Evolutionary conservation across 2,113 vertebrate species (phyloP).

Genomic region (Camelus bactrianus): DNA sequence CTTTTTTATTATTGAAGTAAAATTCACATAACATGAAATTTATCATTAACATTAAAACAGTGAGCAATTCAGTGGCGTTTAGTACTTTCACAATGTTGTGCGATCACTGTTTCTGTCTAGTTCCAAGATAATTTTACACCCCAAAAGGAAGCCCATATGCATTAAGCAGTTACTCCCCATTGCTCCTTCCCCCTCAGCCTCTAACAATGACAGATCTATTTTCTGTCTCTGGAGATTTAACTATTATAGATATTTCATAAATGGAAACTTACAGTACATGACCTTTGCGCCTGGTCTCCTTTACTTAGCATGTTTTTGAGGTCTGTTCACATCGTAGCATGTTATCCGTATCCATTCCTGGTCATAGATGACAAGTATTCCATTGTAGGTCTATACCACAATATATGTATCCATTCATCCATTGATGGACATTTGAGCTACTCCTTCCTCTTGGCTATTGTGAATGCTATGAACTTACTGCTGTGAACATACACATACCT

Average conservation of each 20-base stretch:
- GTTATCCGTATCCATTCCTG: neutral
- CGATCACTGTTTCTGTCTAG: neutral
- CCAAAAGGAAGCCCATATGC: neutral
- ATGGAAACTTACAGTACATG: neutral
- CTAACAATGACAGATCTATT: neutral
- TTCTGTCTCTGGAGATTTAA: neutral
- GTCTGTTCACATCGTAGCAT: neutral
- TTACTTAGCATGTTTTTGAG: neutral
- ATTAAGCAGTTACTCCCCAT: neutral
- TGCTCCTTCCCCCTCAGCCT: neutral
- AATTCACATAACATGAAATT: neutral
- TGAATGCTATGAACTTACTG: neutral
- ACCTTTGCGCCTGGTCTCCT: neutral
- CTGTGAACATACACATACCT: neutral
- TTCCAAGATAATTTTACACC: neutral
- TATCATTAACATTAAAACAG: neutral
- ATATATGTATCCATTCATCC: neutral
- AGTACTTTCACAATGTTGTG: neutral
- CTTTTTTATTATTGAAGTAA: neutral
- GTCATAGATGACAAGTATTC: neutral
- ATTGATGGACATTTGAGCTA: neutral
- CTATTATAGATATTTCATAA: neutral
- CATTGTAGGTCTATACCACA: neutral
- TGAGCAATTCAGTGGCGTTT: neutral
- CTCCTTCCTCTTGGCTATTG: neutral